These are phyloP conservation scores for Mastigias papua DNA, from an alignment of 30 jellyfish, hydroid and myxozoan genomes.

Conservation along the genomic window DNA sequence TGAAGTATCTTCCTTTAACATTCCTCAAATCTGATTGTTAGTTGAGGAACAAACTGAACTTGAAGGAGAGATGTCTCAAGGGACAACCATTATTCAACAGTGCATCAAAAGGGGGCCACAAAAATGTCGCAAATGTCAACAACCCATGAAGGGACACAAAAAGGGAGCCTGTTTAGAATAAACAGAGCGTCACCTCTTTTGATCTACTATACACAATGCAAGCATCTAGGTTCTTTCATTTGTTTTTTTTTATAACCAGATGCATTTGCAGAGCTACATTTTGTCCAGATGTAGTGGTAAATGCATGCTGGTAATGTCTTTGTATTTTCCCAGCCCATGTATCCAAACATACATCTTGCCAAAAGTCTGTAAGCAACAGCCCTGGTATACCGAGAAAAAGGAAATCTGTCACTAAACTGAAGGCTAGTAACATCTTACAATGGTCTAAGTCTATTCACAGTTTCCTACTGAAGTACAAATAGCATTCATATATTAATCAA, in stretches of 20 bases:
- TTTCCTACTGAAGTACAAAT: neutral
- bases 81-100: neutral
- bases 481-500: neutral
- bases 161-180: neutral
- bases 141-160: conserved; percentile 29
- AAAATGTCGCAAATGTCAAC: conserved; percentile 16
- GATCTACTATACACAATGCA: neutral
- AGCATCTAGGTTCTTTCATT: neutral
- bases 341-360: conserved; percentile 24
- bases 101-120: conserved; percentile 31
- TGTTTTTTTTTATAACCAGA: neutral
- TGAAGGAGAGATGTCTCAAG: conserved; percentile 5
- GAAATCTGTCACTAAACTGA: neutral
- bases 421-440: neutral
- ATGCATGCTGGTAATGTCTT: conserved; percentile 9
- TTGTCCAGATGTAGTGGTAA: neutral
- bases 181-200: neutral
- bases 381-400: neutral
- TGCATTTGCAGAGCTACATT: neutral
- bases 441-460: neutral
- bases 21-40: neutral
- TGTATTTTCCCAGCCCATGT: conserved; percentile 16
- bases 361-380: conserved; percentile 3
- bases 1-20: neutral
- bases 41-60: conserved; percentile 16